A percentile compares a stretch with the other conserved stretches of the same genome.
These are phyloP conservation scores for Chloropsis cyanopogon DNA, from an alignment of 2,113 vertebrate genomes.

Conservation along the genomic window DNA sequence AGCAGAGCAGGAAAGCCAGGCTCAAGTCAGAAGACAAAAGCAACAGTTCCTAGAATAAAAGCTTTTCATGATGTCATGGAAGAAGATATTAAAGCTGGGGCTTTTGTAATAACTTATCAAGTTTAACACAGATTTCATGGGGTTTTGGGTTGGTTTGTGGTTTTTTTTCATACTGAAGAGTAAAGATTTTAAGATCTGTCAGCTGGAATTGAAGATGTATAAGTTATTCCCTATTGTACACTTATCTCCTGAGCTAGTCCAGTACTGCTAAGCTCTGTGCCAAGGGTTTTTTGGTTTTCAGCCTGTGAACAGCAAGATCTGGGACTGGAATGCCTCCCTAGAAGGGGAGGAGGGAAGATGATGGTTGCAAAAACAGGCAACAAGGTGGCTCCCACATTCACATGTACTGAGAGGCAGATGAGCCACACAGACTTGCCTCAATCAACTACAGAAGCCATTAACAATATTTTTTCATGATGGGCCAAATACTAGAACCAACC, in stretches of 20 bases:
- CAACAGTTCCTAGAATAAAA: not conserved
- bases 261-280: not conserved
- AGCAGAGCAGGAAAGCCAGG: not conserved
- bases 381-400: not conserved
- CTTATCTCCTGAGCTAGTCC: not conserved
- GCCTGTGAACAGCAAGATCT: not conserved
- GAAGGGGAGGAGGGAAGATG: not conserved
- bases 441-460: not conserved
- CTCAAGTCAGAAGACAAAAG: not conserved
- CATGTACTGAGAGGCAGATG: not conserved
- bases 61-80: not conserved
- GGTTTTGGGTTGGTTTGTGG: not conserved
- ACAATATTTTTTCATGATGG: not conserved
- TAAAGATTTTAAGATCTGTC: not conserved
- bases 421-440: not conserved
- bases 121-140: not conserved
- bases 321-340: not conserved
- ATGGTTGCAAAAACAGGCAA: not conserved
- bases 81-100: not conserved
- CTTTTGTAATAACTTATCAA: not conserved
- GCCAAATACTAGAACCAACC: not conserved
- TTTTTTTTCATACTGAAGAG: not conserved
- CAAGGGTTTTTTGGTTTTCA: not conserved
- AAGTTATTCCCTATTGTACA: not conserved
- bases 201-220: not conserved